Evolutionary conservation across 30 jellyfish, hydroid and myxozoan species (phyloP), one percentile per base, ranked within the genome.

Genomic region (Hydractinia symbiolongicarpus): DNA sequence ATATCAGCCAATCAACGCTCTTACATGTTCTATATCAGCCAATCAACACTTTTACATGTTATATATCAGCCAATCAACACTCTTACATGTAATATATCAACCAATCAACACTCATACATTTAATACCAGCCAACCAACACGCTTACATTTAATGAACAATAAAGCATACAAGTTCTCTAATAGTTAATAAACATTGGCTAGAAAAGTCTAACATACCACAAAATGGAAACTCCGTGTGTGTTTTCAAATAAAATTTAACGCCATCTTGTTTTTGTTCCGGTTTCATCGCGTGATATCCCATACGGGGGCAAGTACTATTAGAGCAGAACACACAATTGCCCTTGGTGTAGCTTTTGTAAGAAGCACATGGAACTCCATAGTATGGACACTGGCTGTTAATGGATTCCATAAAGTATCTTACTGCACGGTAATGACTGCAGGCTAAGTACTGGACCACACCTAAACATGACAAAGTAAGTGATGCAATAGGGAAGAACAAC

Each of bases 371-470:
- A 56, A 51, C 55, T 4, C 83, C 88, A 50, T 60, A 60, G 21
- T n/a, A 51, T 1, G 62, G 16, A 7, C 68, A 67, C 44, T 70
- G 70, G 64, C 77, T 21, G 40, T 13, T 79, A 13, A 87, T 81
- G 10, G 96, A 88, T 69, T 88, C 96, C 57, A 79, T 68, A 77
- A 70, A 88, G 69, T 71, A 75, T 14, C 52, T 67, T 50, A 69
- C 52, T 50, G 93, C 77, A 54, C 96, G 72, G 54, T 67, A 53
- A 55, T 88, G 96, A 70, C 96, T 88, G 82, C 96, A 88, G 67
- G 89, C 91, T n/a, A 88, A 51, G 66, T 83, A 83, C 17, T 88
- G 81, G 15, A 69, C 75, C 44, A 82, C 79, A 11, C 90, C 96
- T 78, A 40, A 67, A 69, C 44, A 30, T 30, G 44, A 30, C 2